Evolutionary conservation across 2,888 invertebrate genomes (phyloP), one percentile per base, ranked within the genome.

Genomic region (Automeris io): DNA sequence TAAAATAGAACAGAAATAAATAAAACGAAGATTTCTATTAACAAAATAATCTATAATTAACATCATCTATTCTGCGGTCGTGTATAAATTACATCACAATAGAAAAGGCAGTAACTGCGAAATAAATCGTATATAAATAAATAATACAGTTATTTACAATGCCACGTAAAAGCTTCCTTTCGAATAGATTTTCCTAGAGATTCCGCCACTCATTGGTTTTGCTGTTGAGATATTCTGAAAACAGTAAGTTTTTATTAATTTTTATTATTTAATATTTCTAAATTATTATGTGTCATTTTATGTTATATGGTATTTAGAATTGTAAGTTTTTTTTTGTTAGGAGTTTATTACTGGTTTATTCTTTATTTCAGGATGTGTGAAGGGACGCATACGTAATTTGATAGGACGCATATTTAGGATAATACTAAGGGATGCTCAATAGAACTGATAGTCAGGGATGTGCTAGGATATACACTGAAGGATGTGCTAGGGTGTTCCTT

Each of bases 141-240:
- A 49, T 43, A 37, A 44, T 49, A 29, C 8, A 29, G 5, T 29
- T 29, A 44, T 45, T 43, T 43, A 45, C 40, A 39, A 25, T 26
- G 31, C 36, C 41, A 37, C 43, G 42, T 37, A 43, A 46, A 40
- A 42, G 42, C 42, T 37, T 47, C 49, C 49, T 46, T 49, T 21
- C 11, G 12, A 22, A 25, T 41, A 56, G 50, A 70, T 70, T 74
- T 68, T 65, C 45, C 39, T 45, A 45, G 68, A 65, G 68, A 65
- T 65, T 64, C 59, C 42, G 37, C 18, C 29, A 34, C 18, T 54
- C 61, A 74, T 33, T 66, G 60, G 43, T 46, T 53, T 7, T 47
- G 45, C 1, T 57, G 44, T 45, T 54, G 48, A 39, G 57, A 64
- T 37, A 77, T 73, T 45, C 78, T 78, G 75, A 19, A 71, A 72